Evolutionary conservation across 2,888 invertebrate genomes (phyloP).

Genomic region (Polia nebulosa): DNA sequence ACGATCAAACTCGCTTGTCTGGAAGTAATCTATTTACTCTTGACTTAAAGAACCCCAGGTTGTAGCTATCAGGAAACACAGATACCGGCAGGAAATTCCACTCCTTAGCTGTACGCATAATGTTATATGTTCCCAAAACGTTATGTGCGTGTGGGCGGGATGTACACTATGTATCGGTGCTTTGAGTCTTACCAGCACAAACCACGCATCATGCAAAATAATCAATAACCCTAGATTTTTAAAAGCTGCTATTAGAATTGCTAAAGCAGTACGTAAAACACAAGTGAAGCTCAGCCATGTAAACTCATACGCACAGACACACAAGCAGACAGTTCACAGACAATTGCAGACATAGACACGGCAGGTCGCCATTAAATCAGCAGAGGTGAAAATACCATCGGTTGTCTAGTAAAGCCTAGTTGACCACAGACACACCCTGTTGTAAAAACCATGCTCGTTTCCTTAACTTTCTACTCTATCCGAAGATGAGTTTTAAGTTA

Average conservation of each 20-base stretch:
- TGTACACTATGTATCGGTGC: no score
- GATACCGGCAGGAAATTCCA: no score
- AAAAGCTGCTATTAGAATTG: neutral
- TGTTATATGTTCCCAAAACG: no score
- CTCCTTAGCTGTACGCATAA: no score
- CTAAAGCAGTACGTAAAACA: neutral
- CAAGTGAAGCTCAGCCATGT: neutral
- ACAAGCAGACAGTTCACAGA: slow-evolving; percentile 27
- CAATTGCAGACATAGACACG: slow-evolving; percentile 43
- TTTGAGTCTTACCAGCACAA: no score
- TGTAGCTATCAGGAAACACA: no score
- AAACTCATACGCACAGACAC: neutral
- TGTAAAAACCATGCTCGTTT: slow-evolving; percentile 76
- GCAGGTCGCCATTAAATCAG: slow-evolving; percentile 58
- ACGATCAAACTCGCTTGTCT: neutral
- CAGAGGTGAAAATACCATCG: slow-evolving; percentile 72
- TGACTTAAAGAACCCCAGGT: no score
- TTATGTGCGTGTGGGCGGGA: no score
- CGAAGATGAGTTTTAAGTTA: slow-evolving; percentile 55
- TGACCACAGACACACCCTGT: slow-evolving; percentile 78
- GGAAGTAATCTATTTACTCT: no score
- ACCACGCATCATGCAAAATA: no score
- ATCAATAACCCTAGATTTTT: neutral
- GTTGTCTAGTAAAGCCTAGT: slow-evolving; percentile 62
- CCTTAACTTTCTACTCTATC: slow-evolving; percentile 80